Base-by-base conservation (phyloP, 2,797 vertebrate genomes). In the Amblyopsis hoosieri region DNA sequence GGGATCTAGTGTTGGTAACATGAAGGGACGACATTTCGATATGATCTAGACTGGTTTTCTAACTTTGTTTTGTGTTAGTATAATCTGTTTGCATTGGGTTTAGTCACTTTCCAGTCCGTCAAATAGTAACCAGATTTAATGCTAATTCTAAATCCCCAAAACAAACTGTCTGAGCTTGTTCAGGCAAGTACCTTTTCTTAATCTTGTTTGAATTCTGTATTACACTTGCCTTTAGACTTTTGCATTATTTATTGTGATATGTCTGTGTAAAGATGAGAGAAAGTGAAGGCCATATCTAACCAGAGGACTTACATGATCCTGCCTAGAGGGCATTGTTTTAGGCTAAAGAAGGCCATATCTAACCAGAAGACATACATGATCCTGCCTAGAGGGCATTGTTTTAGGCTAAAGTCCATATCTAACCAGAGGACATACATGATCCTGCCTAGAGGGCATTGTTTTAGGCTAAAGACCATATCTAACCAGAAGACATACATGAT, bases 71-170 rank as follows among this genome's bases (percentile, higher is more conserved):
- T 54, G 47, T 47, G 52, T 23, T 19, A 60, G 31, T 17, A 55
- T 64, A 63, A 66, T 49, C 42, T 79, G 75, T 78, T 74, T 78
- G 69, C 52, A 12, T 23, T 67, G n/a, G 66, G 54, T 33, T 79
- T 71, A 72, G 56, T 46, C 49, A 50, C 14, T 31, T 45, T 73
- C 47, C 53, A 46, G 49, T 55, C 62, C 48, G 54, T 56, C 45
- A 51, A 31, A 9, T 48, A 37, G 42, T 46, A 53, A 57, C 68
- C 62, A 57, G 46, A 15, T 47, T 12, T 45, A 57, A 74, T 47
- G 37, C 70, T 66, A 15, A 66, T 60, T 57, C 66, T 62, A 68
- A 68, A 78, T 72, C 66, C 56, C 57, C 51, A 71, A 65, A 64
- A 72, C 67, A 67, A 80, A 72, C 57, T 69, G 13, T 12, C 50